Conservation (phyloP, 1,140 invertebrate genomes). For the Papilio aristodemus region DNA sequence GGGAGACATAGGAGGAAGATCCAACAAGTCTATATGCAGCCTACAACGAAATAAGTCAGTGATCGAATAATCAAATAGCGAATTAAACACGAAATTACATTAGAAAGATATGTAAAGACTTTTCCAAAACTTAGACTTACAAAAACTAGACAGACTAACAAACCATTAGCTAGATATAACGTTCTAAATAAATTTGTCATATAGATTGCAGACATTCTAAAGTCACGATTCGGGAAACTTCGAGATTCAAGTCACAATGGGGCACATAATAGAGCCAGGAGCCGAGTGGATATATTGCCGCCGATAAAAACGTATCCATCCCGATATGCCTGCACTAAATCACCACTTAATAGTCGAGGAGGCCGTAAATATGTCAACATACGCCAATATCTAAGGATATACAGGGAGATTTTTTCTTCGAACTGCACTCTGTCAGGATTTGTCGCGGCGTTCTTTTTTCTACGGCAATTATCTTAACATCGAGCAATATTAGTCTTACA, state of each 20-base stretch:
- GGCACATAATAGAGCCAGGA: slow-evolving; percentile 50
- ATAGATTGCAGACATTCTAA: slow-evolving; percentile 19
- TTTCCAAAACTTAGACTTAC: too few relatives aligned
- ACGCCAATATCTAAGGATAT: slow-evolving; percentile 59
- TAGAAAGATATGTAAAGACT: too few relatives aligned
- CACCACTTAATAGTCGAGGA: slow-evolving; percentile 61
- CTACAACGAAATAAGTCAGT: too few relatives aligned
- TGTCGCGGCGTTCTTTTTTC: slow-evolving; percentile 34
- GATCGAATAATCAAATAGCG: too few relatives aligned
- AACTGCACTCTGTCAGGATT: slow-evolving; percentile 52
- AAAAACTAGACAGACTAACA: too few relatives aligned
- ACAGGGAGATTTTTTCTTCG: slow-evolving; percentile 42
- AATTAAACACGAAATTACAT: too few relatives aligned
- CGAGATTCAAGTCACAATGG: slow-evolving; percentile 40
- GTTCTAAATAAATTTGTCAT: neutral
- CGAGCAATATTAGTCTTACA: neutral
- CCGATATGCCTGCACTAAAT: slow-evolving; percentile 61
- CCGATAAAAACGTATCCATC: slow-evolving; percentile 67
- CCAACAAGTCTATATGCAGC: too few relatives aligned
- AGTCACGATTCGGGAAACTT: slow-evolving; percentile 11
- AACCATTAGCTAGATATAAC: neutral
- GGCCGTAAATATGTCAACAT: slow-evolving; percentile 63
- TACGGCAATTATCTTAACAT: slow-evolving; percentile 28
- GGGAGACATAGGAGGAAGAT: too few relatives aligned
- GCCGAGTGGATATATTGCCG: slow-evolving; percentile 55